phyloP scores from a whole-genome alignment of 2,888 invertebrate species.

The Apeira syringaria region DNA sequence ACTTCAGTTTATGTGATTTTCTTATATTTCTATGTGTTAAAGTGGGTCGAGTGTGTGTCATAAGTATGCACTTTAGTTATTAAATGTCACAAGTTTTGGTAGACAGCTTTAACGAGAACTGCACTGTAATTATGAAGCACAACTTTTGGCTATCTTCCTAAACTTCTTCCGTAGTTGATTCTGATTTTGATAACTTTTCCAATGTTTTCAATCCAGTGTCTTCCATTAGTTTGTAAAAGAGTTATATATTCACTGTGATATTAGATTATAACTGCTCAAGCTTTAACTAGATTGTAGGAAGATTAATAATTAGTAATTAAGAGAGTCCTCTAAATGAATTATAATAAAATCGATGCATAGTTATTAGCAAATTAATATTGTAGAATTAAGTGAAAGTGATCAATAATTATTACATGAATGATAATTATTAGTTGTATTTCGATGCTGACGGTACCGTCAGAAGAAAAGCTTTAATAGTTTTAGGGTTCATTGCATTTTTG shows the following conservation, averaged over 20 bases:
- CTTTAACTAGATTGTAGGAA: conserved; percentile 30
- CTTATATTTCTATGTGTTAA: conserved; percentile 38
- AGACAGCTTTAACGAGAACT: conserved; percentile 78
- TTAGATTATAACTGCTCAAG: conserved; percentile 37
- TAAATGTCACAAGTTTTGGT: conserved; percentile 77
- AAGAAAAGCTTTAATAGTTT: conserved; percentile 31
- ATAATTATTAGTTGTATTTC: no score
- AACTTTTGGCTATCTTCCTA: conserved; percentile 57
- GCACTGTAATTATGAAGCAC: conserved; percentile 79
- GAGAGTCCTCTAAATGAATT: conserved; percentile 33
- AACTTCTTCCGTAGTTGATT: conserved; percentile 40
- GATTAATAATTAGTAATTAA: conserved; percentile 19
- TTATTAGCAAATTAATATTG: no score
- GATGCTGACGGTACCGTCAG: conserved; percentile 19
- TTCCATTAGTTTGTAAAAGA: conserved; percentile 68
- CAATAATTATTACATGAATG: no score
- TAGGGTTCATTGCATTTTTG: conserved; percentile 11
- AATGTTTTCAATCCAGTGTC: conserved; percentile 59
- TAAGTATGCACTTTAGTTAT: conserved; percentile 57
- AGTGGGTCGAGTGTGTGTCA: conserved; percentile 41
- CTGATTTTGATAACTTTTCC: conserved; percentile 30
- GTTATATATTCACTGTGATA: conserved; percentile 69
- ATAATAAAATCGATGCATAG: conserved; percentile 21
- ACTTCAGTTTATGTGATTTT: conserved; percentile 42
- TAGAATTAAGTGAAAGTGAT: no score